Evolutionary conservation across 2,797 vertebrate species (phyloP).

Genomic region (Rhinophrynus dorsalis): DNA sequence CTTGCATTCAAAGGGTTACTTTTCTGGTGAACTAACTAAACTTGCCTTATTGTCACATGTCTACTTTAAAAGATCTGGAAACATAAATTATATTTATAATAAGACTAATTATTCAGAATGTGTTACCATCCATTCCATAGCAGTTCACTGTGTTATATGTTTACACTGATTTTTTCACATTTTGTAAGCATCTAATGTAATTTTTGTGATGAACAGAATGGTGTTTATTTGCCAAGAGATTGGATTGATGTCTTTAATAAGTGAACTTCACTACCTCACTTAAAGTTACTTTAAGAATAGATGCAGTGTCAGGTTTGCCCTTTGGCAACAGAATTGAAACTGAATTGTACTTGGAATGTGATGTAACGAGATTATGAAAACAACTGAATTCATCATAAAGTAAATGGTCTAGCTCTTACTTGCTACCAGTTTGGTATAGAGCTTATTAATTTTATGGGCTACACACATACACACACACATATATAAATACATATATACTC

Average conservation of each 20-base stretch:
- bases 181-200: neutral
- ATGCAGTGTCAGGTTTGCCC: neutral
- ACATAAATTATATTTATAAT: neutral
- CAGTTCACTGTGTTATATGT: neutral
- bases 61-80: slow-evolving; percentile 12
- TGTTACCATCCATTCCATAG: neutral
- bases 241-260: slow-evolving; percentile 31
- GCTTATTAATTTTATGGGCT: neutral
- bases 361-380: neutral
- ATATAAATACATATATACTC: too few relatives aligned
- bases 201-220: slow-evolving; percentile 6
- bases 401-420: neutral
- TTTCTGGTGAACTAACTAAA: too few relatives aligned
- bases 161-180: neutral
- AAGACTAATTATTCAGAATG: neutral
- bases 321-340: neutral
- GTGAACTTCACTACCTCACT: neutral
- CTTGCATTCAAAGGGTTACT: too few relatives aligned
- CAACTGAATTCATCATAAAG: neutral
- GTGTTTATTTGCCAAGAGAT: neutral
- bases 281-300: neutral
- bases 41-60: too few relatives aligned
- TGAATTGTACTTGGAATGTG: neutral
- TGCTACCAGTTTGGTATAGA: neutral
- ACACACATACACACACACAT: too few relatives aligned